These are phyloP conservation scores for Marronus borbonicus DNA, from an alignment of 2,888 invertebrate genomes.

Conservation along the genomic window DNA sequence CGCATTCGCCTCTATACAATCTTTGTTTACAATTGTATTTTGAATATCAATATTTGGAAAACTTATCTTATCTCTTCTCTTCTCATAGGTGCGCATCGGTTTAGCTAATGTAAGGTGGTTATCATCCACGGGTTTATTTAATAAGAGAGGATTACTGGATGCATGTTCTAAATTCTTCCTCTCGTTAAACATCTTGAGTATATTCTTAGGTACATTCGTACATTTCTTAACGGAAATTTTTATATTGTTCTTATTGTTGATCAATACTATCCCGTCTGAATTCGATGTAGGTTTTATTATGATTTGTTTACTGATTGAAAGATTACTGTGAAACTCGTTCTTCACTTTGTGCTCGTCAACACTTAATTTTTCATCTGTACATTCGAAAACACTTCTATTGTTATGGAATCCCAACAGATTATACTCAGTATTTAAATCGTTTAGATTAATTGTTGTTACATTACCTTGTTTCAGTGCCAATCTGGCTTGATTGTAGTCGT, in stretches of 20 bases:
- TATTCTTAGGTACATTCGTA: slow-evolving; percentile 9
- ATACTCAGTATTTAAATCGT: slow-evolving; percentile 40
- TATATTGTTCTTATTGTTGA: slow-evolving; percentile 31
- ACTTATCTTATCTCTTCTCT: slow-evolving; percentile 37
- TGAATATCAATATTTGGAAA: slow-evolving; percentile 21
- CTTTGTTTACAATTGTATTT: slow-evolving; percentile 22
- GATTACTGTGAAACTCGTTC: neutral
- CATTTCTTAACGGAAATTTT: slow-evolving; percentile 24
- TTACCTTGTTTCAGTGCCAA: slow-evolving; percentile 31
- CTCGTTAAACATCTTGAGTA: slow-evolving; percentile 12
- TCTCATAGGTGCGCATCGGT: slow-evolving; percentile 24
- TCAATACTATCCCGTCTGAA: slow-evolving; percentile 28
- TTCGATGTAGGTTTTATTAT: slow-evolving; percentile 24
- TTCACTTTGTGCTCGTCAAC: neutral
- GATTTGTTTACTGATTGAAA: slow-evolving; percentile 14
- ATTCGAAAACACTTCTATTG: slow-evolving; percentile 39
- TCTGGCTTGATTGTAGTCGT: slow-evolving; percentile 17
- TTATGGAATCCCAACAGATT: slow-evolving; percentile 43
- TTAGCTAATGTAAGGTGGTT: neutral
- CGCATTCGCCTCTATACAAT: slow-evolving; percentile 4
- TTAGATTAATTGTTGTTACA: slow-evolving; percentile 41
- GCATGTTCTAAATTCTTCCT: neutral
- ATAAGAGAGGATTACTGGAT: neutral
- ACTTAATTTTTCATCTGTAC: slow-evolving; percentile 25
- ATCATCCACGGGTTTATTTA: neutral